Evolutionary conservation across 2,113 vertebrate genomes (phyloP).

Genomic region (Drymodes brunneopygia): DNA sequence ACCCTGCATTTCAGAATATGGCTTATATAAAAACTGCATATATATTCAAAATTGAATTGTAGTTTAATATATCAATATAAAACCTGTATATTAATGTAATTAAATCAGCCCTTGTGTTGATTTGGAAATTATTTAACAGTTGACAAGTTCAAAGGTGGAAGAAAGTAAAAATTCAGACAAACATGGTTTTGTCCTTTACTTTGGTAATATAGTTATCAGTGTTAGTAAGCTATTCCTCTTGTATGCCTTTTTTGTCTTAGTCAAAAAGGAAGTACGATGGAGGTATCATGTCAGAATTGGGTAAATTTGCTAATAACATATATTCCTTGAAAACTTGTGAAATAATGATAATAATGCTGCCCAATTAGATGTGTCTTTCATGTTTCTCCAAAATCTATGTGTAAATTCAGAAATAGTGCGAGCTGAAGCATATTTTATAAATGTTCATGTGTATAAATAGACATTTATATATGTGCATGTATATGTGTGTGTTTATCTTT

Average conservation of each 20-base stretch:
- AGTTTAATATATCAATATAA: background rate
- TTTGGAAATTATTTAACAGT: background rate
- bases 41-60: background rate
- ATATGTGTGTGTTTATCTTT: background rate
- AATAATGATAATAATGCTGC: background rate
- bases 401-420: background rate
- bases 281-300: background rate
- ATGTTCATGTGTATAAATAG: background rate
- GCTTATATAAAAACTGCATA: background rate
- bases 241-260: background rate
- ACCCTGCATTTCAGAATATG: background rate
- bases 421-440: background rate
- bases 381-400: background rate
- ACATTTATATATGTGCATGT: background rate
- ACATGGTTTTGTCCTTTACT: background rate
- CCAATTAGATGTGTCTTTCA: background rate
- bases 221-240: background rate
- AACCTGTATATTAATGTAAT: background rate
- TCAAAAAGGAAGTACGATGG: background rate
- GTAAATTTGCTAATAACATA: background rate
- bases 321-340: background rate
- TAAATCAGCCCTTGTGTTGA: background rate
- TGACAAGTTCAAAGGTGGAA: background rate
- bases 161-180: slow-evolving; percentile 1
- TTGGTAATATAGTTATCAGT: background rate